These are phyloP conservation scores for Argya squamiceps DNA, from an alignment of 2,797 vertebrate species.

Conservation along the genomic window DNA sequence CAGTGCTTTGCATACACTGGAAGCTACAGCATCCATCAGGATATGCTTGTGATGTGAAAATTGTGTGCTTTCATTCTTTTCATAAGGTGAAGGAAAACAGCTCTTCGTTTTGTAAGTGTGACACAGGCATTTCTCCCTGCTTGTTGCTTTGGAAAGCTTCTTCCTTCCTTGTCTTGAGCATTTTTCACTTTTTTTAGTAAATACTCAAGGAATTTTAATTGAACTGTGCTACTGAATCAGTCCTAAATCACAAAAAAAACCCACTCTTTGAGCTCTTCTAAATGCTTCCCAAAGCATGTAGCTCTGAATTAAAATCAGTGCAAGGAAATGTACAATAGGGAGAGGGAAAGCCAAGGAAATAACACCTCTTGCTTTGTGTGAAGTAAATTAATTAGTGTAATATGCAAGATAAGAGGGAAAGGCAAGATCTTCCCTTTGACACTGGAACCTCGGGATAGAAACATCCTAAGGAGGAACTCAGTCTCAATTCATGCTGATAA, in stretches of 20 bases:
- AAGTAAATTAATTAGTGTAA: slow-evolving; percentile 4
- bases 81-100: not conserved
- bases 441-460: not conserved
- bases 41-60: not conserved
- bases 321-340: not conserved
- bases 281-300: not conserved
- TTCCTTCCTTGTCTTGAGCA: not conserved
- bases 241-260: not conserved
- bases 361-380: not conserved
- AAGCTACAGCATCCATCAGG: not conserved
- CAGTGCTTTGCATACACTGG: not conserved
- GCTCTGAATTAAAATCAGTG: not conserved
- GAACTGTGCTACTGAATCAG: not conserved
- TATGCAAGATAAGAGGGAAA: not conserved
- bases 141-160: not conserved
- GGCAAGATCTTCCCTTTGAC: slow-evolving; percentile 7
- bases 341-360: not conserved
- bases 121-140: not conserved
- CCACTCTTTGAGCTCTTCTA: not conserved
- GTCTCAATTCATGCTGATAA: slow-evolving; percentile 33
- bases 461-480: slow-evolving; percentile 1
- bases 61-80: not conserved
- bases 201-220: not conserved
- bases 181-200: not conserved
- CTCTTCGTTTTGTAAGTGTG: not conserved